phyloP scores from a whole-genome alignment of 2,113 vertebrate genomes.

The Physeter macrocephalus region DNA sequence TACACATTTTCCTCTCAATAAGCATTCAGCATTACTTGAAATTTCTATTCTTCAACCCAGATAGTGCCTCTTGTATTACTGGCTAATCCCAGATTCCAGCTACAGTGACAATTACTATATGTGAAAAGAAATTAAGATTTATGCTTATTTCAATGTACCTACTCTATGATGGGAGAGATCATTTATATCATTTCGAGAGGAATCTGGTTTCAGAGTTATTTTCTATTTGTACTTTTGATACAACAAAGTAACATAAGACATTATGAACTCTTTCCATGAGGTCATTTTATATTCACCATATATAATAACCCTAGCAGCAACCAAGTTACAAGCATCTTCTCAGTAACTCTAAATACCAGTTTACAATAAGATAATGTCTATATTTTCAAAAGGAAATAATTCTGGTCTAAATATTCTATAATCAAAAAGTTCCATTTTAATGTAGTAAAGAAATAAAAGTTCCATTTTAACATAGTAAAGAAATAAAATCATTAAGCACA shows the following conservation, averaged over 20 bases:
- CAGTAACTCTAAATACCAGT: neutral
- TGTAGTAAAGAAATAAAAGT: neutral
- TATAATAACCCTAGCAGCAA: neutral
- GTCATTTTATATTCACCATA: neutral
- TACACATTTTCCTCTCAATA: neutral
- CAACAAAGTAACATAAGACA: neutral
- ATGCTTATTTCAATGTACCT: neutral
- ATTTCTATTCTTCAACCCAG: neutral
- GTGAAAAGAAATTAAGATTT: neutral
- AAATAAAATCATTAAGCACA: neutral
- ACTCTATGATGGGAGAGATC: neutral
- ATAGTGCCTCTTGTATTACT: neutral
- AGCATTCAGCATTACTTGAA: neutral
- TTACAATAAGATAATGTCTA: neutral
- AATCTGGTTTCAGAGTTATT: neutral
- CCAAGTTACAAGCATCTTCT: neutral
- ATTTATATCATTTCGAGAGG: neutral
- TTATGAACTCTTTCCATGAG: neutral
- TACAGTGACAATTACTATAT: neutral
- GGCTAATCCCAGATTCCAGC: neutral
- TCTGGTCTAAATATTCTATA: neutral
- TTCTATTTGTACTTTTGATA: neutral
- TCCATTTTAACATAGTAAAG: neutral
- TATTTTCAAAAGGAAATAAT: neutral
- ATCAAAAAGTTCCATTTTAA: neutral